Conservation (phyloP, 2,888 invertebrate species). For the Lasioglossum morio region DNA sequence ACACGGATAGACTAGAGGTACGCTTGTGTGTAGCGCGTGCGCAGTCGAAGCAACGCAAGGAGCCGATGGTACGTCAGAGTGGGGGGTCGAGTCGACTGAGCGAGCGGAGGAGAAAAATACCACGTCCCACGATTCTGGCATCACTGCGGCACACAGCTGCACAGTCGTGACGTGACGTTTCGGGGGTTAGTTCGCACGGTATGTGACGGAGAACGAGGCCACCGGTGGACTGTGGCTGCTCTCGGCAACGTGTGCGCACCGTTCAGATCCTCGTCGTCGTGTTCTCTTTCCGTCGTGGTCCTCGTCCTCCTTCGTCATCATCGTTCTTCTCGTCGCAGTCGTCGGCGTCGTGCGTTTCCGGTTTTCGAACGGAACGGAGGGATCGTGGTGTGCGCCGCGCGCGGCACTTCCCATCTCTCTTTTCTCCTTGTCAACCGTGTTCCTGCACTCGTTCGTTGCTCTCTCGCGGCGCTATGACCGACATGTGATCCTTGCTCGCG, state of each 20-base stretch:
- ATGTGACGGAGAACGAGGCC: conserved; percentile 68
- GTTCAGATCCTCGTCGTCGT: neutral
- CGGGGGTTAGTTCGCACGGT: conserved; percentile 73
- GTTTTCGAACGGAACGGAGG: conserved; percentile 32
- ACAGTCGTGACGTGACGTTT: conserved; percentile 75
- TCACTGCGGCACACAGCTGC: conserved; percentile 67
- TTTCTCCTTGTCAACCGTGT: neutral
- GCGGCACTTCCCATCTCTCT: conserved; percentile 10
- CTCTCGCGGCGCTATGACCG: conserved; percentile 34
- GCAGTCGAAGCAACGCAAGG: too few relatives aligned
- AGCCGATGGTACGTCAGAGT: too few relatives aligned
- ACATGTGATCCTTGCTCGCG: conserved; percentile 55
- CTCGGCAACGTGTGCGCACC: conserved; percentile 45
- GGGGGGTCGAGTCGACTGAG: too few relatives aligned
- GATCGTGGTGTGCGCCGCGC: conserved; percentile 10
- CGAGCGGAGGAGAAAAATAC: too few relatives aligned
- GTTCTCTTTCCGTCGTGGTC: neutral
- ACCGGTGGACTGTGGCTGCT: conserved; percentile 58
- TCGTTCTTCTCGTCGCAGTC: conserved; percentile 1
- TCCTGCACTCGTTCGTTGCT: conserved; percentile 27
- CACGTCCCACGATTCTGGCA: too few relatives aligned
- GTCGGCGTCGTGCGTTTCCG: conserved; percentile 35
- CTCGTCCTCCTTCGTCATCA: neutral
- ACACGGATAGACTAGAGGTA: too few relatives aligned
- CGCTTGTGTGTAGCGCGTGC: too few relatives aligned